These are phyloP conservation scores for Theocolax elegans DNA, from an alignment of 1,140 invertebrate species.

Conservation along the genomic window DNA sequence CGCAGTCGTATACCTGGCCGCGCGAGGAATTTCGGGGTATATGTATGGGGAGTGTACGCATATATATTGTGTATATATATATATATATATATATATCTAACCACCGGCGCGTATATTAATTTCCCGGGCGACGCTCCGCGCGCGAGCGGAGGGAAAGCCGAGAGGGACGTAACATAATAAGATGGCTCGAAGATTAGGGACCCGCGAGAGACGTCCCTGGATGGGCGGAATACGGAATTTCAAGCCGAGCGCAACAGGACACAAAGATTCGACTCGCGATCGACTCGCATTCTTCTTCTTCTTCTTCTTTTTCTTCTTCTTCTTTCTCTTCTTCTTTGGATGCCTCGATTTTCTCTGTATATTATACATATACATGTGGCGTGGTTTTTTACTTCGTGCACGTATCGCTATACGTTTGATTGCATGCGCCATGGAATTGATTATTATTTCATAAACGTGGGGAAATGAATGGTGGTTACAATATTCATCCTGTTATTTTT, in stretches of 20 bases:
- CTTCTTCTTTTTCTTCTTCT: constrained; percentile 1
- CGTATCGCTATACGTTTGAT: too few relatives aligned
- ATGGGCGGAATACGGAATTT: constrained; percentile 37
- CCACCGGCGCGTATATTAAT: neutral
- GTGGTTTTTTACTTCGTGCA: too few relatives aligned
- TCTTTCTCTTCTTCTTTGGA: constrained; percentile 22
- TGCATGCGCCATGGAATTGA: too few relatives aligned
- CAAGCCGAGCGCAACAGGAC: constrained; percentile 43
- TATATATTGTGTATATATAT: neutral
- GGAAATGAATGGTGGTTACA: too few relatives aligned
- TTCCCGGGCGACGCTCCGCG: neutral
- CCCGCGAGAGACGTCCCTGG: constrained; percentile 29
- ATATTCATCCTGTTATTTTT: too few relatives aligned
- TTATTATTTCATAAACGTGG: too few relatives aligned
- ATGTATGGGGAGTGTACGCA: too few relatives aligned
- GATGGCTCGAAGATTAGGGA: constrained; percentile 18
- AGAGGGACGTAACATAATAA: constrained; percentile 17
- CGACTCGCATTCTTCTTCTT: constrained; percentile 13
- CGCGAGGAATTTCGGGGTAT: too few relatives aligned
- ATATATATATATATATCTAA: neutral
- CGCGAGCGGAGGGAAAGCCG: neutral
- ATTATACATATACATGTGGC: too few relatives aligned
- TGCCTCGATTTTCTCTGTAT: too few relatives aligned
- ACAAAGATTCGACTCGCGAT: constrained; percentile 24
- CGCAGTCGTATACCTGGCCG: too few relatives aligned